phyloP scores from a whole-genome alignment of 2,113 vertebrate species.

The Isichthys henryi region DNA sequence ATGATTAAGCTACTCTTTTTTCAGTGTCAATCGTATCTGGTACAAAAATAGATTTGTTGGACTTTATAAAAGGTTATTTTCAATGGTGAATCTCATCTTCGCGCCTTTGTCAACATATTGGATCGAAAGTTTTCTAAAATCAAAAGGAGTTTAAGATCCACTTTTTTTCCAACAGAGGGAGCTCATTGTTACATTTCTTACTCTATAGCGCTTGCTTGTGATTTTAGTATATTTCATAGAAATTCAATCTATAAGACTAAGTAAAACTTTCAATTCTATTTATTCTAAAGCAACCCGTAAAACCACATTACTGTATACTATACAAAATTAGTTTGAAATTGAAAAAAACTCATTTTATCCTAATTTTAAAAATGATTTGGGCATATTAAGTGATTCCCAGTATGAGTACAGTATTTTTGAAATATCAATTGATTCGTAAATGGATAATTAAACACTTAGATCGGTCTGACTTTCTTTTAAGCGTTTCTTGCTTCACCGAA shows the following conservation, averaged over 20 bases:
- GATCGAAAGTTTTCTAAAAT: not conserved
- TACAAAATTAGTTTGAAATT: not conserved
- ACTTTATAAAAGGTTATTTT: not conserved
- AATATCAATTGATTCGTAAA: not conserved
- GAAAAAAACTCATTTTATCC: not conserved
- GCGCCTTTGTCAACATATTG: not conserved
- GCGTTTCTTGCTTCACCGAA: not conserved
- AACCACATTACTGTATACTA: not conserved
- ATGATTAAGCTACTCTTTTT: not conserved
- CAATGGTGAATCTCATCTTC: not conserved
- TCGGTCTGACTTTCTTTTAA: not conserved
- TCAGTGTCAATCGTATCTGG: not conserved
- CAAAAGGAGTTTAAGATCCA: not conserved
- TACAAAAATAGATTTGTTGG: not conserved
- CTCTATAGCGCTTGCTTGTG: not conserved
- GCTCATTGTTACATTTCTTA: not conserved
- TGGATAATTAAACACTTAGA: not conserved
- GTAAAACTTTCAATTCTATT: too few relatives aligned
- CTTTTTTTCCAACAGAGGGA: not conserved
- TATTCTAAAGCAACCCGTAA: not conserved
- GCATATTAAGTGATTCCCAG: not conserved
- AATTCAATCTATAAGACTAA: not conserved
- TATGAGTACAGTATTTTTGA: not conserved
- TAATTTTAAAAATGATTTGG: not conserved
- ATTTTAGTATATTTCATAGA: not conserved